Evolutionary conservation across 2,113 vertebrate genomes (phyloP).

Genomic region (Rostratula benghalensis): DNA sequence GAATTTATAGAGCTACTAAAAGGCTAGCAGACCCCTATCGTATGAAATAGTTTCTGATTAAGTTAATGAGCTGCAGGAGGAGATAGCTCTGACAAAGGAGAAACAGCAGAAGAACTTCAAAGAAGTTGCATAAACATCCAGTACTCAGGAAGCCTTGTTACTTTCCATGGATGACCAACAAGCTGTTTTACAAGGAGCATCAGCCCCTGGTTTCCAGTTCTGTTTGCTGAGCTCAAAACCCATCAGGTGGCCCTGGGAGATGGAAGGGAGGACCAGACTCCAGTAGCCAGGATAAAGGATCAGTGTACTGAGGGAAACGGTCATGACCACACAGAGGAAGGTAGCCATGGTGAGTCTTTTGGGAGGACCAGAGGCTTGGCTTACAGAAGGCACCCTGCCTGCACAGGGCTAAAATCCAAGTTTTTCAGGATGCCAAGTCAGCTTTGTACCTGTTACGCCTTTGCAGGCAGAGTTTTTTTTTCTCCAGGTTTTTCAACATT

Average conservation of each 20-base stretch:
- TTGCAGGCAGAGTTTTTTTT: not conserved
- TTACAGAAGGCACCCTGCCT: not conserved
- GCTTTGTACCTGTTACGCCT: rapidly evolving
- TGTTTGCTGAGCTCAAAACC: not conserved
- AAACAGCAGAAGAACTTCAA: not conserved
- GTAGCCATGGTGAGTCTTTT: not conserved
- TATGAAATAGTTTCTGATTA: not conserved
- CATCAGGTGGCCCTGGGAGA: no score
- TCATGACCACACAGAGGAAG: not conserved
- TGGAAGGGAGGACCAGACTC: not conserved
- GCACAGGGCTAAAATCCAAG: not conserved
- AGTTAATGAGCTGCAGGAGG: not conserved
- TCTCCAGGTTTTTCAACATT: not conserved
- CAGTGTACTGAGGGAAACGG: rapidly evolving
- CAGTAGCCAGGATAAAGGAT: not conserved
- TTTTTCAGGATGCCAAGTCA: not conserved
- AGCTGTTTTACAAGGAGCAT: not conserved
- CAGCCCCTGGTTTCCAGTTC: not conserved
- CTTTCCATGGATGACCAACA: not conserved
- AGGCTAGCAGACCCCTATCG: rapidly evolving
- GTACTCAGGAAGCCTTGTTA: not conserved
- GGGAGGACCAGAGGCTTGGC: not conserved
- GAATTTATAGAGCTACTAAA: not conserved
- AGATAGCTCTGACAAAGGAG: not conserved
- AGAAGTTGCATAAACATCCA: not conserved